These are phyloP conservation scores for Acrocephalus arundinaceus DNA, from an alignment of 2,113 vertebrate species.

Conservation along the genomic window DNA sequence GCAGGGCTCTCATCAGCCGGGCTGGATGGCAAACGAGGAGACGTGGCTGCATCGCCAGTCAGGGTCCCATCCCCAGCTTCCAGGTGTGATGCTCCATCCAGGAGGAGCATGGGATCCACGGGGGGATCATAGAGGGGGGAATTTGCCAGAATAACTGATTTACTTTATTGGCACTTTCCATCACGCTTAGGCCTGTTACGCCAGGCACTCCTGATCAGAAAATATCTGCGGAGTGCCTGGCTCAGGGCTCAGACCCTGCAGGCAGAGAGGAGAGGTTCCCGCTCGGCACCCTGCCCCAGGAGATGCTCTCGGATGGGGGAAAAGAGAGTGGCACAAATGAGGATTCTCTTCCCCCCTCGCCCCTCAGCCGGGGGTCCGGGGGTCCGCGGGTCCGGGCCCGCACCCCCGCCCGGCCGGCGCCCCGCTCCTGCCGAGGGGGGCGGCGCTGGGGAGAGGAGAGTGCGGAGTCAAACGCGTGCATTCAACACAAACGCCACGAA, in stretches of 20 bases:
- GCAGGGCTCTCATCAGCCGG: not conserved
- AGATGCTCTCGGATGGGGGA: not conserved
- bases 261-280: not conserved
- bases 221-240: not conserved
- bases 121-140: not conserved
- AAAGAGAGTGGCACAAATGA: not conserved
- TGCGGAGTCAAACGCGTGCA: constrained; percentile 10
- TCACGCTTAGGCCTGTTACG: not conserved
- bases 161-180: not conserved
- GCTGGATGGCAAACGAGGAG: not conserved
- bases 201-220: not conserved
- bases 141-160: not conserved
- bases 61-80: not conserved
- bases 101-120: not conserved
- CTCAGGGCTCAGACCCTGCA: not conserved
- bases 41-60: not conserved
- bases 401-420: no score
- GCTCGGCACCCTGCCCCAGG: not conserved
- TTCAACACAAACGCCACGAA: constrained; percentile 42
- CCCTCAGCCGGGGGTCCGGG: no score
- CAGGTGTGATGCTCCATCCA: not conserved
- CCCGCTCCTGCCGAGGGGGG: not conserved
- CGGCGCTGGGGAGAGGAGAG: not conserved
- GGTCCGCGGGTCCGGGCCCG: no score
- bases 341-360: not conserved